Percentiles rank a stretch among this genome's conserved stretches.
Conservation (phyloP, 2,888 invertebrate genomes). For the Hoplodrina ambigua region DNA sequence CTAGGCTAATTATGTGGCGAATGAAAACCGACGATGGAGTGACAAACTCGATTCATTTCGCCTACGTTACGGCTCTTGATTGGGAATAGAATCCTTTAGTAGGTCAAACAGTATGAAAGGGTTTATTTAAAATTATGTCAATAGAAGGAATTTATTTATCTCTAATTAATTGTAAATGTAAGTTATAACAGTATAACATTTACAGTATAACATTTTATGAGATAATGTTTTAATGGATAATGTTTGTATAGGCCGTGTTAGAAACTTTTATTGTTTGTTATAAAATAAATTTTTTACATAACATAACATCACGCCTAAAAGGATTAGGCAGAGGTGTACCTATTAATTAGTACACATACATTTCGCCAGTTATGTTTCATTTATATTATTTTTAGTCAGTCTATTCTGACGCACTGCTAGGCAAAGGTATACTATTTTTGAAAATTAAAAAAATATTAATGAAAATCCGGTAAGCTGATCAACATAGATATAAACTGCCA, state of each 20-base stretch:
- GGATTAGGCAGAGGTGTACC: no score
- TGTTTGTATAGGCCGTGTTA: neutral
- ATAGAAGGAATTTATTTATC: conserved; percentile 26
- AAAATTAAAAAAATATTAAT: no score
- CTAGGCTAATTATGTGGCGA: conserved; percentile 84
- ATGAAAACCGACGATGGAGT: conserved; percentile 80
- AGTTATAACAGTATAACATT: no score
- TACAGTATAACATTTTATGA: no score
- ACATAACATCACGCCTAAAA: no score
- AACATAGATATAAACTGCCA: neutral
- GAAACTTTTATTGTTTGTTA: neutral
- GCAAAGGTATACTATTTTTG: no score
- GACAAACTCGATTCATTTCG: conserved; percentile 77
- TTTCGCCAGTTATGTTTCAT: no score
- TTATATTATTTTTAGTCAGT: no score
- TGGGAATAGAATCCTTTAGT: conserved; percentile 51
- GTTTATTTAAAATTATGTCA: conserved; percentile 35
- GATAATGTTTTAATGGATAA: no score
- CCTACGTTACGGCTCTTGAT: conserved; percentile 49
- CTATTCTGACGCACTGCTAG: no score
- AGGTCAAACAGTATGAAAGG: conserved; percentile 40
- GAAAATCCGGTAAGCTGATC: neutral
- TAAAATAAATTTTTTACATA: no score
- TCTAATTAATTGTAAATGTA: conserved; percentile 31
- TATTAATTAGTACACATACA: no score